phyloP scores from a whole-genome alignment of 2,113 vertebrate species.

The Lagopus leucura region DNA sequence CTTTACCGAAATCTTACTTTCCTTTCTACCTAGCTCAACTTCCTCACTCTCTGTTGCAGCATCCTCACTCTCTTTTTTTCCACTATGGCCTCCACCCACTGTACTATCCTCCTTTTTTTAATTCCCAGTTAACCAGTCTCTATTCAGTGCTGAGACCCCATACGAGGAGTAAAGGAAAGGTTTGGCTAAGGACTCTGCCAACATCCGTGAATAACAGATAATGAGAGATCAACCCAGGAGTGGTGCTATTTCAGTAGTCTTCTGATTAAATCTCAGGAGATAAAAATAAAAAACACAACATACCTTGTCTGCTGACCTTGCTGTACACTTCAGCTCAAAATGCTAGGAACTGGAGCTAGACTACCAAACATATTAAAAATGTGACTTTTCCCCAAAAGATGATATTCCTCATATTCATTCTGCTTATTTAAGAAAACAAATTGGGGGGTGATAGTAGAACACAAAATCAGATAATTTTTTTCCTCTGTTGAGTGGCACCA shows the following conservation, averaged over 20 bases:
- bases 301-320: background rate
- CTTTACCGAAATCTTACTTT: background rate
- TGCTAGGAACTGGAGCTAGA: background rate
- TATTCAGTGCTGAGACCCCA: background rate
- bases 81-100: accelerated
- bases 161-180: background rate
- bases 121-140: background rate
- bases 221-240: accelerated
- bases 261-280: background rate
- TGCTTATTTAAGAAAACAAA: background rate
- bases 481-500: background rate
- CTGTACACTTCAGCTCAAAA: background rate
- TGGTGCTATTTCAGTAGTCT: background rate
- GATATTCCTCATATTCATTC: background rate
- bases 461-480: background rate
- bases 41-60: background rate
- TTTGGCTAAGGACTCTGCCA: background rate
- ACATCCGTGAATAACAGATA: background rate
- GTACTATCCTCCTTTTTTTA: background rate
- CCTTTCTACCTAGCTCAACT: background rate
- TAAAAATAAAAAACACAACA: background rate
- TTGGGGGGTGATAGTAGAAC: background rate
- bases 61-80: background rate
- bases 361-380: background rate
- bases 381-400: background rate